Evolutionary conservation across 2,797 vertebrate species (phyloP), one percentile per base, ranked within the genome.

Genomic region (Pseudotriccus pelzelni): DNA sequence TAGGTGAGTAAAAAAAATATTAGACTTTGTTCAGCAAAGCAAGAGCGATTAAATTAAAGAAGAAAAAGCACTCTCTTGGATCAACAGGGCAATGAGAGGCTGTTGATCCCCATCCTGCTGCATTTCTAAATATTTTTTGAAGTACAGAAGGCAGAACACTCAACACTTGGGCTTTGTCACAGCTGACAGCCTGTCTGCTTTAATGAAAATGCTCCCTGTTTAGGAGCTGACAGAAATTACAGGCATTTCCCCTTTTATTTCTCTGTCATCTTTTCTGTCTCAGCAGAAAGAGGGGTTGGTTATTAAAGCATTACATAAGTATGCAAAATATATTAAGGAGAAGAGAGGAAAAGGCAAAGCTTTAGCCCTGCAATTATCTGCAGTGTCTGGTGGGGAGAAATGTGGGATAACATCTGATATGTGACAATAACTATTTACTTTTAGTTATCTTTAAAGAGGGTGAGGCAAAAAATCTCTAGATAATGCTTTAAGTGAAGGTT

Each of bases 41-140:
- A 96, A 96, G 89, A 93, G 94, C 83, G 80, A 98, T 98, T 98
- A 98, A 97, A 98, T 98, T 96, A 98, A 98, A 97, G 81, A 94
- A 97, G 97, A 98, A 97, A 95, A 95, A 98, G 96, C 86, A 83
- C 94, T 97, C 95, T 92, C 95, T 94, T 96, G 97, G 96, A 97
- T 97, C 74, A 81, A 52, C 43, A 49, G 56, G 81, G 52, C 86
- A 91, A 84, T 92, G 92, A 86, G 59, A 39, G 75, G 44, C 72
- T 44, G 56, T 90, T 15, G 28, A 84, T 83, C 81, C 73, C 44
- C 52, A 55, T 93, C 81, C 69, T 63, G 21, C 53, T 46, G 85
- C 68, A 17, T 92, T 94, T 91, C 95, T 89, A 84, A 89, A 41
- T 86, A 73, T 76, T 94, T 96, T 93, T 82, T 90, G 89, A 97